These are phyloP conservation scores for Branchinecta lynchi DNA, from an alignment of 1,140 invertebrate genomes.

Conservation along the genomic window DNA sequence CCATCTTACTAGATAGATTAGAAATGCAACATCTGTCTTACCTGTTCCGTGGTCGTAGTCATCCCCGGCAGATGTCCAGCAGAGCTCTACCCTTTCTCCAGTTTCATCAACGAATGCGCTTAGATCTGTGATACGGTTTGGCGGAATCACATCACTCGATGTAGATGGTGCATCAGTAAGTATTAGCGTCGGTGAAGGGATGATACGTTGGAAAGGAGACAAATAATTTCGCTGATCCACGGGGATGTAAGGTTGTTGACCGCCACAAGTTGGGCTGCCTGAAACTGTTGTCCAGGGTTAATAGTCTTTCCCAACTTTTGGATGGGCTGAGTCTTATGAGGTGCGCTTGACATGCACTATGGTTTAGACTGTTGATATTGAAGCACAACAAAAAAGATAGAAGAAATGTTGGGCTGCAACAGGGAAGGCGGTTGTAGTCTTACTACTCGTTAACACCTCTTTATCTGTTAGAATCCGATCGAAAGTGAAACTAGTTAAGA, in stretches of 20 bases:
- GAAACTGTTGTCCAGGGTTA: neutral
- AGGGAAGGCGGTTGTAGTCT: no score
- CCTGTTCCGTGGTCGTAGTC: slow-evolving; percentile 27
- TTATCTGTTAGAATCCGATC: no score
- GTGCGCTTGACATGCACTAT: no score
- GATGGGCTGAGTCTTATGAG: no score
- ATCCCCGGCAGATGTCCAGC: slow-evolving; percentile 29
- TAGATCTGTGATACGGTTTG: slow-evolving; percentile 30
- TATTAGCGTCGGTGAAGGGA: slow-evolving; percentile 21
- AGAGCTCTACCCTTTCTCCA: slow-evolving; percentile 24
- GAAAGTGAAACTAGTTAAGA: no score
- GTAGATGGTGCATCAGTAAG: slow-evolving; percentile 19
- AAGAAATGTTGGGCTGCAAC: no score
- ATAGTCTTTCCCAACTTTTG: no score
- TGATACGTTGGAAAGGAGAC: slow-evolving; percentile 20
- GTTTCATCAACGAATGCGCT: slow-evolving; percentile 23
- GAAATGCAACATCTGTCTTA: neutral
- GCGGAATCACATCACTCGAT: slow-evolving; percentile 24
- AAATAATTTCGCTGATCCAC: neutral
- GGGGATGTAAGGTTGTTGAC: neutral
- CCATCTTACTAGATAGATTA: no score
- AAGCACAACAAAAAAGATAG: no score
- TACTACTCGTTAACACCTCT: no score
- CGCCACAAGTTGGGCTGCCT: neutral
- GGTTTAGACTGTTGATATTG: no score